Percentiles rank a stretch among this genome's conserved stretches.
phyloP scores from a whole-genome alignment of 2,113 vertebrate genomes.

The Paracanthobrama guichenoti region DNA sequence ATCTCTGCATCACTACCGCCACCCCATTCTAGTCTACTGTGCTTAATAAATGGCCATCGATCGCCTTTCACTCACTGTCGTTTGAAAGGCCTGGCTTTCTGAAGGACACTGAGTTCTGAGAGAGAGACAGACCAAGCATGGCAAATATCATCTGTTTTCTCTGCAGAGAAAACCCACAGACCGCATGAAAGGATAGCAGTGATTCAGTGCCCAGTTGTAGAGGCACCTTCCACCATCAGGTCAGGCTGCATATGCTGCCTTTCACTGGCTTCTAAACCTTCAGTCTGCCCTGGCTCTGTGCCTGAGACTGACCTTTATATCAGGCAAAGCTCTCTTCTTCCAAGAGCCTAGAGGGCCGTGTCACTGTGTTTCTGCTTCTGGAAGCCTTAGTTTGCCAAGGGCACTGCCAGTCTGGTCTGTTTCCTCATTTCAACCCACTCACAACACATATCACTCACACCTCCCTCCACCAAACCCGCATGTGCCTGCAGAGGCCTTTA shows the following conservation, averaged over 20 bases:
- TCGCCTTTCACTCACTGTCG: slow-evolving; percentile 1
- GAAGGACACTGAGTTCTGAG: slow-evolving; percentile 28
- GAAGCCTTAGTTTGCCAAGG: slow-evolving; percentile 11
- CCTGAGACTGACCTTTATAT: slow-evolving; percentile 63
- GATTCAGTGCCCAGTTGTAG: slow-evolving; percentile 38
- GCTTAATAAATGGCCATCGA: slow-evolving; percentile 51
- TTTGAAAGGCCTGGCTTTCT: slow-evolving; percentile 35
- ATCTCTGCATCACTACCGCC: not conserved
- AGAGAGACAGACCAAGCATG: slow-evolving; percentile 2
- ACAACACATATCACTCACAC: not conserved
- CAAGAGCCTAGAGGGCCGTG: slow-evolving; percentile 1
- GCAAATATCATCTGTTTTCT: slow-evolving; percentile 49
- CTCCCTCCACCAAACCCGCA: not conserved
- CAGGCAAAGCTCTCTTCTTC: slow-evolving; percentile 35
- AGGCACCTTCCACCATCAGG: slow-evolving; percentile 40
- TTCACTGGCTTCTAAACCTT: slow-evolving; percentile 57
- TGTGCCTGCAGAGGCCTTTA: not conserved
- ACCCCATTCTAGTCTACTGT: slow-evolving; percentile 29
- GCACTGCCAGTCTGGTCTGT: slow-evolving; percentile 30
- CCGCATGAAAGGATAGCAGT: slow-evolving; percentile 7
- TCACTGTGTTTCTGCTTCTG: slow-evolving; percentile 35
- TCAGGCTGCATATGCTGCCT: slow-evolving; percentile 61
- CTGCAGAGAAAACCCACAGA: not conserved
- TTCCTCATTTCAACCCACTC: slow-evolving; percentile 22
- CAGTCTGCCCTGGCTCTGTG: slow-evolving; percentile 54